A percentile compares a stretch with the other conserved stretches of the same genome.
phyloP scores from a whole-genome alignment of 2,797 vertebrate genomes.

The Sylvilagus floridanus region DNA sequence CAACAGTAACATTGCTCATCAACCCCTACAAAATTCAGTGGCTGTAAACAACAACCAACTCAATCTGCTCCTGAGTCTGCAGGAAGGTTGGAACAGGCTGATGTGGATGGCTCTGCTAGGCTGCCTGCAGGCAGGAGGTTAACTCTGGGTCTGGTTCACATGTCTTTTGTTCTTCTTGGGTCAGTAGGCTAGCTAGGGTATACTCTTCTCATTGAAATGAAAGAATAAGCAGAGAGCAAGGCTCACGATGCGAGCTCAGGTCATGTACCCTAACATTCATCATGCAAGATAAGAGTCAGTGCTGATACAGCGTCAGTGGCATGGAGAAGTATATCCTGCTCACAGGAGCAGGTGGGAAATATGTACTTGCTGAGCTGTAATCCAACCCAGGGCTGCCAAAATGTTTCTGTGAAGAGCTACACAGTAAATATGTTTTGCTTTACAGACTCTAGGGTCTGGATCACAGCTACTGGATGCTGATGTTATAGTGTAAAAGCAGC shows the following conservation, averaged over 20 bases:
- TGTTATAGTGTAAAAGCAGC: neutral
- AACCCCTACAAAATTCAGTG: neutral
- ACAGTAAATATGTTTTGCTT: neutral
- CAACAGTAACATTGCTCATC: neutral
- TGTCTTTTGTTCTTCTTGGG: neutral
- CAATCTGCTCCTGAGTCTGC: neutral
- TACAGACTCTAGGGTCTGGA: neutral
- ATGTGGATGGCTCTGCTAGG: neutral
- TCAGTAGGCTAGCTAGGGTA: neutral
- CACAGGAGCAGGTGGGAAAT: neutral
- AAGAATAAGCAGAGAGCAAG: neutral
- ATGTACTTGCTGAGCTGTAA: constrained; percentile 1
- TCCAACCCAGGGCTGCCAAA: neutral
- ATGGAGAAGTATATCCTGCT: neutral
- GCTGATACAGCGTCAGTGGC: neutral
- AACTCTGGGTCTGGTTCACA: neutral
- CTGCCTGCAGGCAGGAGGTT: neutral
- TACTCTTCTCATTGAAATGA: constrained; percentile 8
- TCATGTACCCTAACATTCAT: neutral
- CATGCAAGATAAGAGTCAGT: neutral
- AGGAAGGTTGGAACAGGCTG: neutral
- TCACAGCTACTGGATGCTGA: neutral
- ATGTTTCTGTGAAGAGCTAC: neutral
- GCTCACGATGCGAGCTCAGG: neutral
- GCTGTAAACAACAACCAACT: neutral